Percentiles rank a stretch among this genome's conserved stretches.
Conservation (phyloP, 2,888 invertebrate species). For the Eupithecia vulgata region DNA sequence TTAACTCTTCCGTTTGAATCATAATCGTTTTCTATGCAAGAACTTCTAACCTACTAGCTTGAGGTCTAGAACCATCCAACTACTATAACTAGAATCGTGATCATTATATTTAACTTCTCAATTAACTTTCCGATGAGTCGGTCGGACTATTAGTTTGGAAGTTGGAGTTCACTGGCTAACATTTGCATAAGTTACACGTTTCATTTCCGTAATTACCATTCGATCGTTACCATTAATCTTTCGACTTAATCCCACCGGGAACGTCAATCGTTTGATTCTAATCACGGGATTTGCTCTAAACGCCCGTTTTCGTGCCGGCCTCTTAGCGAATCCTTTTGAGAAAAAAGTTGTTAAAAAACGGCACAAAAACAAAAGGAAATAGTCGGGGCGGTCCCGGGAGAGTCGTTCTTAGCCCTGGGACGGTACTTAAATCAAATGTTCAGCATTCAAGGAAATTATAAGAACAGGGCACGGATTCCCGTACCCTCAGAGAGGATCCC, state of each 20-base stretch:
- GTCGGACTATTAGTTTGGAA: constrained; percentile 63
- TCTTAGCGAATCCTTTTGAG: constrained; percentile 73
- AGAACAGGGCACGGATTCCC: constrained; percentile 75
- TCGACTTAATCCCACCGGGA: constrained; percentile 63
- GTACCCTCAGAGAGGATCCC: constrained; percentile 62
- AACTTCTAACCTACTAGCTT: not conserved
- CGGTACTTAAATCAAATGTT: constrained; percentile 83
- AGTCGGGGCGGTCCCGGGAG: constrained; percentile 78
- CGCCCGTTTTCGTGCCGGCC: constrained; percentile 63
- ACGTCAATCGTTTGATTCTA: constrained; percentile 72
- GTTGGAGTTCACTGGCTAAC: constrained; percentile 56
- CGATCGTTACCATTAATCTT: constrained; percentile 73
- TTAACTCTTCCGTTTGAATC: not conserved
- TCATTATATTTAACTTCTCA: constrained; percentile 30
- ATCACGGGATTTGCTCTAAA: constrained; percentile 73
- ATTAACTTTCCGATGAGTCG: constrained; percentile 43
- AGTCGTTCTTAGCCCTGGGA: constrained; percentile 77
- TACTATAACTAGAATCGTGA: constrained; percentile 12
- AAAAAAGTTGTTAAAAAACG: constrained; percentile 77
- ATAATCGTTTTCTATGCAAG: not conserved
- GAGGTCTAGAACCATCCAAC: not conserved
- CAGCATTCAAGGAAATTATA: constrained; percentile 81
- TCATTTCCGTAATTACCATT: constrained; percentile 73
- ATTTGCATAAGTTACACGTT: constrained; percentile 76
- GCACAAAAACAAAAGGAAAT: constrained; percentile 80